Percentiles rank a stretch among this genome's conserved stretches.
Conservation (phyloP, 2,113 vertebrate species). For the Oophaga pumilio region DNA sequence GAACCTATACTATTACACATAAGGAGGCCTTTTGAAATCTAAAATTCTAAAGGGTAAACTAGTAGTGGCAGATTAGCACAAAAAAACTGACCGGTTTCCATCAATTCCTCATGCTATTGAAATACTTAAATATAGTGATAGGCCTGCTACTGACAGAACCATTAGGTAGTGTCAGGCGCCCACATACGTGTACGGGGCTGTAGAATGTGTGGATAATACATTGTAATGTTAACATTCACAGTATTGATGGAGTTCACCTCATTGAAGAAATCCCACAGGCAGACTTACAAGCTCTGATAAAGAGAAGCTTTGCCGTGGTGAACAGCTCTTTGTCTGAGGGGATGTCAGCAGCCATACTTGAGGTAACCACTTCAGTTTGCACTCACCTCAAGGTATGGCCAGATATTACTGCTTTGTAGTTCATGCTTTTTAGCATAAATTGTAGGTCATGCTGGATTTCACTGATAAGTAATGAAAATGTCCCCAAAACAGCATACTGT, state of each 20-base stretch:
- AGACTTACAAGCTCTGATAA: conserved; percentile 84
- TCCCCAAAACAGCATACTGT: too few relatives aligned
- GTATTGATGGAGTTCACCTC: conserved; percentile 77
- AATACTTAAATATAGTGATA: background rate
- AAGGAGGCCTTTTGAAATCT: too few relatives aligned
- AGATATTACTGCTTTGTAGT: too few relatives aligned
- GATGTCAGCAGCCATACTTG: conserved; percentile 93
- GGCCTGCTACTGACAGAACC: background rate
- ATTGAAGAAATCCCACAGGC: conserved; percentile 77
- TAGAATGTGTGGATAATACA: background rate
- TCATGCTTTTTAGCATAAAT: too few relatives aligned
- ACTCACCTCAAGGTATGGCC: background rate
- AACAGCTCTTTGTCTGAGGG: conserved; percentile 94
- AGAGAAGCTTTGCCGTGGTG: conserved; percentile 80
- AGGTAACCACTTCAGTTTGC: conserved; percentile 72
- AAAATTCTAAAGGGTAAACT: too few relatives aligned
- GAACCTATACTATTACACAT: too few relatives aligned
- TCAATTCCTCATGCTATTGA: background rate
- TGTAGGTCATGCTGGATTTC: too few relatives aligned
- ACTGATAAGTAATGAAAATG: too few relatives aligned
- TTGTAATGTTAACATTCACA: background rate
- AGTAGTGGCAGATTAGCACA: too few relatives aligned
- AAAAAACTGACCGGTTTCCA: too few relatives aligned
- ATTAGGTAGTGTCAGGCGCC: background rate
- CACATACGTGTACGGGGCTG: too few relatives aligned